Evolutionary conservation across 2,888 invertebrate genomes (phyloP).

Genomic region (Lithosia quadra): DNA sequence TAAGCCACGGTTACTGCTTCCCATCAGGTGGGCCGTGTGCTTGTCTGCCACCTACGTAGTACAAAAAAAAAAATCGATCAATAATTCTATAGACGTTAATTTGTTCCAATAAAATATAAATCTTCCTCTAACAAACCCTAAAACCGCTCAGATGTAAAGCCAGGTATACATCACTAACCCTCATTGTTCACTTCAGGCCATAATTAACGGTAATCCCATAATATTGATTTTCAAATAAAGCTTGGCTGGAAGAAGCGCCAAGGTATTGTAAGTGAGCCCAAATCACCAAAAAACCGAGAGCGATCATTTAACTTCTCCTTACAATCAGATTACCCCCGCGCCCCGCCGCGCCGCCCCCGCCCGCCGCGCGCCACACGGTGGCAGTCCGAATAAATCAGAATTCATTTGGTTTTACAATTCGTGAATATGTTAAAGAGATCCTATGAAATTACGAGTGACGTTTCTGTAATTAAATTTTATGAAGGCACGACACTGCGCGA

Average conservation of each 20-base stretch:
- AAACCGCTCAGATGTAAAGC: neutral
- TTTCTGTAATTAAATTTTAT: neutral
- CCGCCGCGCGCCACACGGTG: neutral
- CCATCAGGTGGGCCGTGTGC: too few relatives aligned
- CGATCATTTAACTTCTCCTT: neutral
- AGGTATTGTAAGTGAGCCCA: neutral
- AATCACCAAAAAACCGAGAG: neutral
- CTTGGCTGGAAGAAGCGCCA: neutral
- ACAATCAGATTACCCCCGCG: neutral
- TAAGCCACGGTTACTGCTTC: too few relatives aligned
- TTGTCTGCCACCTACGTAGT: too few relatives aligned
- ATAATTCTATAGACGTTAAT: too few relatives aligned
- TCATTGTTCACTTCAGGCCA: neutral
- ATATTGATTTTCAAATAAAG: neutral
- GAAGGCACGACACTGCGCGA: neutral
- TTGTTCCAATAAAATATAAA: neutral
- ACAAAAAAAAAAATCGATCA: too few relatives aligned
- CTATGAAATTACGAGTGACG: conserved; percentile 6
- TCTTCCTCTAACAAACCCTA: neutral
- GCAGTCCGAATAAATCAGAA: conserved; percentile 35
- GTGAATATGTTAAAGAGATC: conserved; percentile 34
- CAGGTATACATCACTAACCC: conserved; percentile 1
- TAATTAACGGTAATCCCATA: conserved; percentile 1
- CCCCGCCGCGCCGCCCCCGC: neutral
- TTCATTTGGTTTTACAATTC: conserved; percentile 27